Conservation (phyloP, 2,888 invertebrate species). For the Tortrix viridana region DNA sequence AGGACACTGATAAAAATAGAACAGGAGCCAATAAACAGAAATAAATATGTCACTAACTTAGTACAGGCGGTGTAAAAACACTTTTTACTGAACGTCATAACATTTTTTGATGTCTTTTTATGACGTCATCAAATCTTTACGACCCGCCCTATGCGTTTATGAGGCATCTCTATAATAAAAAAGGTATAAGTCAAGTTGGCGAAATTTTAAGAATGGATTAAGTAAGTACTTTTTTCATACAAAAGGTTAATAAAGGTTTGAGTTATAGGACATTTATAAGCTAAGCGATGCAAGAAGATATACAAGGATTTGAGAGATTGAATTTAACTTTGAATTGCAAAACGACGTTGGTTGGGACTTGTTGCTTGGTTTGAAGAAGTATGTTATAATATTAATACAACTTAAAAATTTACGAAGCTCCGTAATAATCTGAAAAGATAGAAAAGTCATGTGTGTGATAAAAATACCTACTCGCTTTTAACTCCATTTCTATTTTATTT, state of each 20-base stretch:
- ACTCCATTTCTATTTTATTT: too few relatives aligned
- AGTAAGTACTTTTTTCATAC: slow-evolving; percentile 15
- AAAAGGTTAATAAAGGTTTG: slow-evolving; percentile 25
- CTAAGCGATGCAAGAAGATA: slow-evolving; percentile 21
- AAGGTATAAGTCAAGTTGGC: slow-evolving; percentile 26
- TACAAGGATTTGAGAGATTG: slow-evolving; percentile 6
- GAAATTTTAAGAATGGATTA: slow-evolving; percentile 33
- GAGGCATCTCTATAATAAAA: slow-evolving; percentile 22
- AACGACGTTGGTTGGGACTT: neutral
- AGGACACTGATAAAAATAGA: too few relatives aligned
- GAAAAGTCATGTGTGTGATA: too few relatives aligned
- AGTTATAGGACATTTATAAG: slow-evolving; percentile 25
- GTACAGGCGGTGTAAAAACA: slow-evolving; percentile 19
- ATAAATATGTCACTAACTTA: slow-evolving; percentile 15
- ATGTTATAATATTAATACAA: too few relatives aligned
- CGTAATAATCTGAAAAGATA: too few relatives aligned
- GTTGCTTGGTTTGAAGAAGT: too few relatives aligned
- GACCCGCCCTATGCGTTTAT: slow-evolving; percentile 29
- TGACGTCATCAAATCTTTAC: slow-evolving; percentile 36
- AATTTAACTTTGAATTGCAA: neutral
- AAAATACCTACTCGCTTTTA: too few relatives aligned
- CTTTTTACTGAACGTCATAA: slow-evolving; percentile 31
- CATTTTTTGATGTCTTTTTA: slow-evolving; percentile 36
- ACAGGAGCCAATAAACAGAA: neutral
- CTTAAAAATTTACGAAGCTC: too few relatives aligned